phyloP scores from a whole-genome alignment of 30 jellyfish, hydroid and myxozoan genomes.

The Chrysaora quinquecirrha region DNA sequence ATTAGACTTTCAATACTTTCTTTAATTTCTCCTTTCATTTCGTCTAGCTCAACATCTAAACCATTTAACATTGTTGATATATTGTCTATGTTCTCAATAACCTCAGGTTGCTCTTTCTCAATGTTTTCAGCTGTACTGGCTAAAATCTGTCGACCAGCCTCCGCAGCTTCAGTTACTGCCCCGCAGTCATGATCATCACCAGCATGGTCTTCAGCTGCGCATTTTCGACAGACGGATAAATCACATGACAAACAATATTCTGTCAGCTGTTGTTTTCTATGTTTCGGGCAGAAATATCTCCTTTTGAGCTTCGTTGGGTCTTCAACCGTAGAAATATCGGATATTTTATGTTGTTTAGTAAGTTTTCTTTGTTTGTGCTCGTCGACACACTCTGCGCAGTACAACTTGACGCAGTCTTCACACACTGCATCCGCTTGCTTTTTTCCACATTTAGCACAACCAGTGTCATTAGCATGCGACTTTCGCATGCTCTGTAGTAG shows the following conservation, averaged over 20 bases:
- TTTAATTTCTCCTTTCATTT: constrained; percentile 62
- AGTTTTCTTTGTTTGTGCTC: constrained; percentile 57
- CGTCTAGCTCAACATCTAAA: constrained; percentile 71
- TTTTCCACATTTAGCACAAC: constrained; percentile 68
- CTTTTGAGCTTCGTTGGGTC: constrained; percentile 51
- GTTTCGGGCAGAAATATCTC: constrained; percentile 85
- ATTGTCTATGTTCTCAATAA: constrained; percentile 57
- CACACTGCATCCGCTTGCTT: constrained; percentile 67
- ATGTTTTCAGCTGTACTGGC: constrained; percentile 39
- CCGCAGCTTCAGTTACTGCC: constrained; percentile 74
- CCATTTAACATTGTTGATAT: constrained; percentile 61
- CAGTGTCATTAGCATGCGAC: constrained; percentile 9
- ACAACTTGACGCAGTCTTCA: constrained; percentile 80
- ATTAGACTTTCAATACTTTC: constrained; percentile 71
- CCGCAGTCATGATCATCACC: constrained; percentile 82
- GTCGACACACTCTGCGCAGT: constrained; percentile 78
- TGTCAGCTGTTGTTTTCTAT: constrained; percentile 65
- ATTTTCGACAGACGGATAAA: constrained; percentile 72
- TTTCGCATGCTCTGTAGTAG: constrained; percentile 51
- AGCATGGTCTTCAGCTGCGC: constrained; percentile 77
- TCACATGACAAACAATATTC: constrained; percentile 79
- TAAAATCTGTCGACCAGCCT: constrained; percentile 56
- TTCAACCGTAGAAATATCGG: constrained; percentile 41
- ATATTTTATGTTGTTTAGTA: constrained; percentile 59
- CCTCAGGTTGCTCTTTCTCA: constrained; percentile 48